Conservation (phyloP, 2,113 vertebrate species). For the Beaufortia kweichowensis region DNA sequence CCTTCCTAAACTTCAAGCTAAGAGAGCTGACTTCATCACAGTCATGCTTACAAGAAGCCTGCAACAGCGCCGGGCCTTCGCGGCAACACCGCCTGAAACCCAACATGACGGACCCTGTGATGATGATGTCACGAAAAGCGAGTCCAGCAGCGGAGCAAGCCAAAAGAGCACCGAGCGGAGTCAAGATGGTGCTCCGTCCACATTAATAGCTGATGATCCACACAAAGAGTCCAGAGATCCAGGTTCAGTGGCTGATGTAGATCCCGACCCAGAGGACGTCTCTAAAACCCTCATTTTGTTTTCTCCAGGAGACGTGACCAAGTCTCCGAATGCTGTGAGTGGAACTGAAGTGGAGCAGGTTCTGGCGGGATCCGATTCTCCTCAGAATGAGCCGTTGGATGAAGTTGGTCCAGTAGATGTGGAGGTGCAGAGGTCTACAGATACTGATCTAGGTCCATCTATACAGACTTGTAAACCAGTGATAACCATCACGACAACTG, state of each 20-base stretch:
- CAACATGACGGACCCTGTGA: conserved; percentile 68
- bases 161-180: conserved; percentile 88
- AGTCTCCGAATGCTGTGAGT: conserved; percentile 81
- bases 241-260: conserved; percentile 83
- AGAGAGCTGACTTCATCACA: conserved; percentile 88
- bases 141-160: conserved; percentile 87
- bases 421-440: background rate
- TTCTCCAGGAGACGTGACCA: conserved; percentile 93
- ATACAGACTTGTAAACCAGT: conserved; percentile 21
- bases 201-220: conserved; percentile 89
- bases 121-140: conserved; percentile 79
- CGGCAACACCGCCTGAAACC: conserved; percentile 44
- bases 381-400: conserved; percentile 78
- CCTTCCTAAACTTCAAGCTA: conserved; percentile 81
- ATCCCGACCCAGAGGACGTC: conserved; percentile 89
- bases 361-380: conserved; percentile 73
- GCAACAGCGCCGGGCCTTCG: conserved; percentile 65
- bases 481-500: conserved; percentile 52
- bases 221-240: conserved; percentile 76
- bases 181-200: conserved; percentile 90
- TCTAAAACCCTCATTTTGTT: conserved; percentile 95
- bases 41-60: conserved; percentile 79
- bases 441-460: background rate
- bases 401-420: conserved; percentile 75
- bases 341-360: conserved; percentile 81